phyloP scores from a whole-genome alignment of 2,797 vertebrate genomes.

The Gymnothorax javanicus region DNA sequence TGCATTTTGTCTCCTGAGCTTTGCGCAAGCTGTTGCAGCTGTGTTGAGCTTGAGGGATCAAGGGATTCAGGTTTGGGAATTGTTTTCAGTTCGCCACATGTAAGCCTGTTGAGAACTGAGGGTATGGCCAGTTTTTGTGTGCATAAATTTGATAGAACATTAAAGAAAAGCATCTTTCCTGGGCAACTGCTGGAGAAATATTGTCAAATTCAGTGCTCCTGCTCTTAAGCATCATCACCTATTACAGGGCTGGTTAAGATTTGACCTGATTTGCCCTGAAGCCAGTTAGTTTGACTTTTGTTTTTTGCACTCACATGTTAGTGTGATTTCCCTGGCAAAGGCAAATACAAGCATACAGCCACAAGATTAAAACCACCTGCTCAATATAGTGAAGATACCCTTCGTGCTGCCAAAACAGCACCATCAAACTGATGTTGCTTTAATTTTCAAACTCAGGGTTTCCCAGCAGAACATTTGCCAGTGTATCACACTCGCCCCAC shows the following conservation, averaged over 20 bases:
- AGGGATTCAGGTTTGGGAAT: neutral
- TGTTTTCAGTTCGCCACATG: neutral
- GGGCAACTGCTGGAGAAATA: neutral
- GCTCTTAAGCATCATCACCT: neutral
- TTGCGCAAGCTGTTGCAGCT: neutral
- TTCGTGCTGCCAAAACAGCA: too few relatives aligned
- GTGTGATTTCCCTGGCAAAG: neutral
- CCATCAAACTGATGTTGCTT: too few relatives aligned
- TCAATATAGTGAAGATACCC: neutral
- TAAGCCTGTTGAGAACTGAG: neutral
- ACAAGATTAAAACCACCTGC: neutral
- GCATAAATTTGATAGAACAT: neutral
- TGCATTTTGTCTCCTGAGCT: neutral
- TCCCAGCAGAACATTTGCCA: too few relatives aligned
- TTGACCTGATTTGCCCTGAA: neutral
- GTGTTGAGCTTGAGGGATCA: neutral
- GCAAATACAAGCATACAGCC: neutral
- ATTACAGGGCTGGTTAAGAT: neutral
- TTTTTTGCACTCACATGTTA: neutral
- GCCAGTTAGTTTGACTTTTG: neutral
- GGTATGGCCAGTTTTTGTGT: neutral
- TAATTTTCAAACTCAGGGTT: too few relatives aligned
- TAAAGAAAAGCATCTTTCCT: neutral
- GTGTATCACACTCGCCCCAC: too few relatives aligned
- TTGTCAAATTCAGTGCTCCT: neutral